These are phyloP conservation scores for Eurystomus glaucurus DNA, from an alignment of 2,797 vertebrate species.

Conservation along the genomic window DNA sequence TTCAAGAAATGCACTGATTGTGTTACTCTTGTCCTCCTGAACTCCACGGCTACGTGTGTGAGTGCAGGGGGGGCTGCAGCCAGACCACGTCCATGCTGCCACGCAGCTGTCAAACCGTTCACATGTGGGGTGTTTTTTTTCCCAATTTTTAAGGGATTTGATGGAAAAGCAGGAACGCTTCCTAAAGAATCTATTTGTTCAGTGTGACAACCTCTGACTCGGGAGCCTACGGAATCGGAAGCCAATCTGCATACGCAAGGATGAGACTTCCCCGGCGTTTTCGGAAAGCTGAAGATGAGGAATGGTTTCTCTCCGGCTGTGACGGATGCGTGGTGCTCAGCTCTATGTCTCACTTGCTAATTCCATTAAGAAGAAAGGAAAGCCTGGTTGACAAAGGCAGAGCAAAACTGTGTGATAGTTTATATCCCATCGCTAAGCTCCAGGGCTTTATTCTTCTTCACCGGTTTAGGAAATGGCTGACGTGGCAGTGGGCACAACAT, in stretches of 20 bases:
- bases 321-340: background rate
- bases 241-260: constrained; percentile 44
- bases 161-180: constrained; percentile 10
- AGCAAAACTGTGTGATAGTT: background rate
- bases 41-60: background rate
- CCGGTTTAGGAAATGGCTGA: constrained; percentile 33
- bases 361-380: constrained; percentile 43
- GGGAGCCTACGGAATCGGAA: background rate
- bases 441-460: constrained; percentile 42
- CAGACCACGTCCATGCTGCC: background rate
- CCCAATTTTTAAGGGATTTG: constrained; percentile 2
- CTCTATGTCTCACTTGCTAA: constrained; percentile 43
- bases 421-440: constrained; percentile 17
- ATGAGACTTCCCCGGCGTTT: background rate
- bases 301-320: constrained; percentile 14
- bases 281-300: constrained; percentile 22
- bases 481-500: constrained; percentile 1
- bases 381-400: constrained; percentile 4
- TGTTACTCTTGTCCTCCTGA: background rate
- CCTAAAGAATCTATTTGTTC: constrained; percentile 20
- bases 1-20: background rate
- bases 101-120: constrained; percentile 9
- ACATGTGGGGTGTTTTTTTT: background rate
- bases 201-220: constrained; percentile 23
- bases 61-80: fast-evolving